Evolutionary conservation across 53 echinoderm and acorn worm species (phyloP).

Genomic region (Echinometra lucunter): DNA sequence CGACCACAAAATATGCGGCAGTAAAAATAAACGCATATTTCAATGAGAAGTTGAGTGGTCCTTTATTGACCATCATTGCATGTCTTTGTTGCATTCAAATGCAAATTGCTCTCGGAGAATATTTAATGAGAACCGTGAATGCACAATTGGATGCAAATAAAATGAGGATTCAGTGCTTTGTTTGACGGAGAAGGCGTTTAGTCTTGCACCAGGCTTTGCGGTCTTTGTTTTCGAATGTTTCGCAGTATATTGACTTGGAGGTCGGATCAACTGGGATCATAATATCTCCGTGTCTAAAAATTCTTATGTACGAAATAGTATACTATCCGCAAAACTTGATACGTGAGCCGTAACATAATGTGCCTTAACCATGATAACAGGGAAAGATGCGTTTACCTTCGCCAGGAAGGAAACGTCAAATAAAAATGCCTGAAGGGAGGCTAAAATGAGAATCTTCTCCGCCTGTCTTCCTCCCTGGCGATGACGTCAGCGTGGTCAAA

Average conservation of each 20-base stretch:
- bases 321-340: not conserved
- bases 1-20: not conserved
- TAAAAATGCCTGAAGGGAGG: slow-evolving; percentile 32
- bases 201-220: not conserved
- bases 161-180: slow-evolving; percentile 30
- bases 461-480: not conserved
- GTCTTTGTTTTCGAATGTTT: not conserved
- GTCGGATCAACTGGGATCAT: not conserved
- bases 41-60: slow-evolving; percentile 14
- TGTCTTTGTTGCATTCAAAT: slow-evolving; percentile 40
- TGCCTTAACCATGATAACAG: not conserved
- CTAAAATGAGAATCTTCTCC: not conserved
- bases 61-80: not conserved
- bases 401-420: not conserved
- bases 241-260: not conserved
- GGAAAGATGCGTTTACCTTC: not conserved
- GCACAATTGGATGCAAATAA: slow-evolving; percentile 28
- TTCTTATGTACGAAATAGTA: no score
- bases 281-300: not conserved
- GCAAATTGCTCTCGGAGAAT: slow-evolving; percentile 34
- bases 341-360: not conserved
- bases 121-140: slow-evolving; percentile 30
- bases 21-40: not conserved
- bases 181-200: not conserved
- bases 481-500: slow-evolving; percentile 35